Evolutionary conservation across 2,888 invertebrate genomes (phyloP), one percentile per base, ranked within the genome.

Genomic region (Brachycybe producta): DNA sequence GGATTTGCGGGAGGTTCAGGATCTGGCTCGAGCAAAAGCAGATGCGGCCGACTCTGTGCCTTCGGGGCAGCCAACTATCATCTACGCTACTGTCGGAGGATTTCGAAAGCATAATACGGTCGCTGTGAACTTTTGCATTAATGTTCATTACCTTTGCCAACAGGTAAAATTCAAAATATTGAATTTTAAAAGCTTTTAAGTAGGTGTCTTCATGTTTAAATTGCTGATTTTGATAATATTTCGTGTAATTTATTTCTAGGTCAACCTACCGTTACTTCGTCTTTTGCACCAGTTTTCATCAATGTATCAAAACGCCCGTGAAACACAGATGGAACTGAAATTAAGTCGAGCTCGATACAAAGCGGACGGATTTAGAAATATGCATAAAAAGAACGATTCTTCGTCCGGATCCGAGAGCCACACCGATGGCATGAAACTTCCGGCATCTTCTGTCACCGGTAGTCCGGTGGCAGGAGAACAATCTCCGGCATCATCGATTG

Each of bases 291-390:
- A 95, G 72, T 92, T 95, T 63, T 86, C 85, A 61, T 92, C 90
- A 63, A 92, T 95, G 91, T 91, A 92, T 68, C 90, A 91, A 68
- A 94, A 92, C 66, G 90, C 94, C 1, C 87, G 90, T 64, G 90
- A 92, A 64, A 92, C 92, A 0, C 87, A 90, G 64, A 80, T 82
- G 59, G 92, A 92, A 62, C 73, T 94, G 52, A 80, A 84, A 57
- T 83, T 83, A 39, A 51, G 36, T n/a, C 30, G 49, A 27, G 34
- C 40, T 7, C 34, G 39, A 17, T 34, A 52, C 7, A 23, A 35
- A 24, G 39, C 38, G 15, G 43, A 43, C 23, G 61, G 61, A 38
- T 62, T 62, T 60, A 47, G 32, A 40, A n/a, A n/a, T n/a, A 24
- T 34, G 7, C 54, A 52, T 36, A 54, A 54, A 36, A 54, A 54